A percentile compares a stretch with the other conserved stretches of the same genome.
Conservation (phyloP, 2,113 vertebrate species). For the Regulus satrapa region DNA sequence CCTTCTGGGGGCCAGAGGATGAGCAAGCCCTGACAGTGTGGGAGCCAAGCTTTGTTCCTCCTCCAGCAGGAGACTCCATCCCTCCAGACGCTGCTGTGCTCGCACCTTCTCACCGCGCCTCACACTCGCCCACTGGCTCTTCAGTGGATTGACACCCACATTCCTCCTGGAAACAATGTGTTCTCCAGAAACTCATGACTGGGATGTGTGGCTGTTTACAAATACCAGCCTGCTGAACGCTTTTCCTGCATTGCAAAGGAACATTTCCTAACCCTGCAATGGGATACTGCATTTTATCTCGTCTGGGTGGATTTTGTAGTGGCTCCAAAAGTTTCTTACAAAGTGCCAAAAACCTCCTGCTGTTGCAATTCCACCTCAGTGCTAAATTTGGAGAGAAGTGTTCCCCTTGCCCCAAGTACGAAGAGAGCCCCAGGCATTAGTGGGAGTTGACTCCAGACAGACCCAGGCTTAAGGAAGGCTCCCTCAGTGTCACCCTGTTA, state of each 20-base stretch:
- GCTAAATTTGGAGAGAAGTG: background rate
- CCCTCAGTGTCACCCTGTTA: background rate
- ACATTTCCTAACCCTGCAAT: background rate
- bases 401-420: background rate
- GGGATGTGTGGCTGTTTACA: background rate
- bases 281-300: background rate
- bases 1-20: background rate
- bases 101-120: rapidly evolving
- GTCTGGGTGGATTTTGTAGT: background rate
- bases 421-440: background rate
- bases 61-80: background rate
- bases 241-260: background rate
- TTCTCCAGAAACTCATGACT: background rate
- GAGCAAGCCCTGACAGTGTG: background rate
- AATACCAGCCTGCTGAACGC: background rate
- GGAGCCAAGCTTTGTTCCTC: background rate
- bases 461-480: background rate
- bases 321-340: background rate
- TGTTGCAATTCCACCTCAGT: background rate
- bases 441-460: background rate
- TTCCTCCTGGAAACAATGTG: background rate
- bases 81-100: rapidly evolving
- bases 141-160: background rate
- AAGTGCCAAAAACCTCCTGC: background rate
- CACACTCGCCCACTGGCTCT: background rate